Evolutionary conservation across 2,113 vertebrate genomes (phyloP).

Genomic region (Cisticola juncidis): DNA sequence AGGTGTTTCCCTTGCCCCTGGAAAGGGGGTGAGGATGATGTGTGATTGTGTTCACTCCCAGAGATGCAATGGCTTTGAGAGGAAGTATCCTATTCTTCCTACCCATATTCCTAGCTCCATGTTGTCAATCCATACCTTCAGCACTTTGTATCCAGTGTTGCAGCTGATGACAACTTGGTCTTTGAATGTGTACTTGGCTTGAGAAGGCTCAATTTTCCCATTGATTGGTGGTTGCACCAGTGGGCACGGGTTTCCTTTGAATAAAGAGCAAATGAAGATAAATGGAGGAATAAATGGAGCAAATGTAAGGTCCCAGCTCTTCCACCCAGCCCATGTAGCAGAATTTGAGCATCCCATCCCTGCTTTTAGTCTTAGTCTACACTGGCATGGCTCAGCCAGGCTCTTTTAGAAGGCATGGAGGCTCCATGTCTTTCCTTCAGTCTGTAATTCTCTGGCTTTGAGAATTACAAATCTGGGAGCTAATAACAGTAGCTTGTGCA

Average conservation of each 20-base stretch:
- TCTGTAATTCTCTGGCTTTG: not conserved
- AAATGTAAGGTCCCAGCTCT: not conserved
- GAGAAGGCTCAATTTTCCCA: constrained; percentile 82
- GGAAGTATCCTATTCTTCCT: not conserved
- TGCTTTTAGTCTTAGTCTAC: not conserved
- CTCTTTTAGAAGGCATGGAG: not conserved
- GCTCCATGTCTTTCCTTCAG: not conserved
- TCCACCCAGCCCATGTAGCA: not conserved
- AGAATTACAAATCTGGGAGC: not conserved
- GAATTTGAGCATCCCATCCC: not conserved
- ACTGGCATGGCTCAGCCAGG: not conserved
- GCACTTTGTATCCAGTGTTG: constrained; percentile 82
- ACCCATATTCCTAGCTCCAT: not conserved
- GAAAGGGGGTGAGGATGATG: not conserved
- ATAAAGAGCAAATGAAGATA: not conserved
- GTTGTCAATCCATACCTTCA: constrained; percentile 74
- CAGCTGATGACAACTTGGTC: constrained; percentile 90
- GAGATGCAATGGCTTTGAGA: not conserved
- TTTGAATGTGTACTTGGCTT: constrained; percentile 87
- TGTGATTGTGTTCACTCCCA: not conserved
- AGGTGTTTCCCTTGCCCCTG: not conserved
- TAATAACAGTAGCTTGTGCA: not conserved
- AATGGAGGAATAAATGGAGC: not conserved
- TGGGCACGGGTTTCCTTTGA: constrained; percentile 81
- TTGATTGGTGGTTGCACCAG: constrained; percentile 71